Evolutionary conservation across 2,113 vertebrate genomes (phyloP), one percentile per base, ranked within the genome.

Genomic region (Zeus faber): DNA sequence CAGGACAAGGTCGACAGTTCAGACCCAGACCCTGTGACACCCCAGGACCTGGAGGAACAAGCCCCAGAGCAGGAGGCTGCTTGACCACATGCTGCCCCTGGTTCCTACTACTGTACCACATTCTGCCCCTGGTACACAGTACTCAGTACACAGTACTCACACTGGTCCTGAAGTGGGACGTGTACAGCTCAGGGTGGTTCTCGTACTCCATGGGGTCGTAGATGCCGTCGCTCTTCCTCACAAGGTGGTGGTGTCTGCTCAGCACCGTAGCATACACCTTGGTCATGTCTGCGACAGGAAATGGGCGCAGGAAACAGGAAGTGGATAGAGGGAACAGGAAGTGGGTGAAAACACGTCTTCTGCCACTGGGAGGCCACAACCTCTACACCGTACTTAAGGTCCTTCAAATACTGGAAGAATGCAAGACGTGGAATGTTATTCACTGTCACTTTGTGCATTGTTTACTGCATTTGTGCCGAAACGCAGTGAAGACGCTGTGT

Each of bases 251-350:
- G 65, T 94, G 96, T 51, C 95, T 93, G 82, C 97, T 98, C 83
- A 99, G 81, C 18, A 98, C 97, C 0, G 95, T 98, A 58, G 89
- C 94, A 49, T 95, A 99, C 14, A 99, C 93, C 88, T 94, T 96
- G 41, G 86, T 92, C 74, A 93, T 84, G 62, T 98, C 96, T 99
- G n/a, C n/a, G 61, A 35, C n/a, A 54, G 52, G 11, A n/a, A n/a
- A n/a, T n/a, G n/a, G n/a, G n/a, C n/a, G n/a, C n/a, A n/a, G n/a
- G n/a, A 37, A 37, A 37, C 33, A 37, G 33, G 33, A 37, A n/a
- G n/a, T n/a, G n/a, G n/a, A n/a, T n/a, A 37, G n/a, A n/a, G 33
- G 13, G 27, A 29, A 5, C 11, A 37, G 33, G 11, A 37, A 4
- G 33, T 14, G 33, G n/a, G 11, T n/a, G 11, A 37, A n/a, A 6